phyloP scores from a whole-genome alignment of 1,140 invertebrate species.

The Bombus breviceps region DNA sequence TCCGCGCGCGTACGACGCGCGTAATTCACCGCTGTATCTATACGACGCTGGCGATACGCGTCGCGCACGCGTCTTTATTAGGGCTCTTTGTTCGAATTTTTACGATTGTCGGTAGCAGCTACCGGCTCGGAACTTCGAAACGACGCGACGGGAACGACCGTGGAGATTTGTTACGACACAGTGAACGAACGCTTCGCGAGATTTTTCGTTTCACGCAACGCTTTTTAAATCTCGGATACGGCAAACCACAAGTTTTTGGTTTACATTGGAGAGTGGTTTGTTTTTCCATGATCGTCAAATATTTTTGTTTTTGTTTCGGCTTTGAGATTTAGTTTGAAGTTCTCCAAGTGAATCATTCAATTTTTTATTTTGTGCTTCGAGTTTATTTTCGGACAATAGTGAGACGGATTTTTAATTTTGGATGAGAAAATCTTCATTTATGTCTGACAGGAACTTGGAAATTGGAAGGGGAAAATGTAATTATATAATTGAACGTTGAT shows the following conservation, averaged over 20 bases:
- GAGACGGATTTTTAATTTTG: background rate
- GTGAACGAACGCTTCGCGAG: background rate
- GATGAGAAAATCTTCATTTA: too few species aligned
- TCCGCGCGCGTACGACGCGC: conserved; percentile 28
- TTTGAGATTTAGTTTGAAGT: background rate
- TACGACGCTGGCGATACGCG: conserved; percentile 18
- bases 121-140: background rate
- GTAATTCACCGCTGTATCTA: conserved; percentile 44
- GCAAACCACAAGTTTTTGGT: background rate
- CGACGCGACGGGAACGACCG: background rate
- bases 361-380: background rate
- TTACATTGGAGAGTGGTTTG: background rate
- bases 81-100: conserved; percentile 55
- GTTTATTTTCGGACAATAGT: too few species aligned
- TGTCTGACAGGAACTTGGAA: too few species aligned
- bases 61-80: conserved; percentile 46
- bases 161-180: background rate
- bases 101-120: conserved; percentile 23
- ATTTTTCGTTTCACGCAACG: background rate
- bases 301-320: background rate
- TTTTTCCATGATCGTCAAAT: background rate
- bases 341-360: background rate
- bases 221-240: background rate
- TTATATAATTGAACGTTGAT: background rate
- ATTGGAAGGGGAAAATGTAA: too few species aligned